Percentiles rank a stretch among this genome's conserved stretches.
phyloP scores from a whole-genome alignment of 2,113 vertebrate genomes.

The Oryzias javanicus region DNA sequence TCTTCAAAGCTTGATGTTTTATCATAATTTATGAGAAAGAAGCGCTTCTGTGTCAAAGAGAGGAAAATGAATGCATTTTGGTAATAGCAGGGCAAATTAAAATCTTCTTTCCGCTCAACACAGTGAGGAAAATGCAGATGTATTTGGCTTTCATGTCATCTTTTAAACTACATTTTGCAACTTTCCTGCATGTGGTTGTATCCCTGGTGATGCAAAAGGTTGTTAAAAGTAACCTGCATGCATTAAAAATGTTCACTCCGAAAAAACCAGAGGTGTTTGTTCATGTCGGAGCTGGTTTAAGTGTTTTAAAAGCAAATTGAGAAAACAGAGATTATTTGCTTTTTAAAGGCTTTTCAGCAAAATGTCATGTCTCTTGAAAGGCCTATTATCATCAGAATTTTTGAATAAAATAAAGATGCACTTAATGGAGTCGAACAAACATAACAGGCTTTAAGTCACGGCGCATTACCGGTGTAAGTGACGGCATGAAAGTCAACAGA shows the following conservation, averaged over 20 bases:
- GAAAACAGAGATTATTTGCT: neutral
- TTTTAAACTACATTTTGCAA: neutral
- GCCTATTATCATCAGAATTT: slow-evolving; percentile 1
- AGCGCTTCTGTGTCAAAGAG: neutral
- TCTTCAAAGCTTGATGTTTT: slow-evolving; percentile 18
- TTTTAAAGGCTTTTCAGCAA: slow-evolving; percentile 7
- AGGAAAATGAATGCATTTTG: slow-evolving; percentile 3
- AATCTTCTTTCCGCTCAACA: slow-evolving; percentile 1
- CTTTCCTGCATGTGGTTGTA: neutral
- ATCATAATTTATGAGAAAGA: neutral
- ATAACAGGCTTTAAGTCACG: too few relatives aligned
- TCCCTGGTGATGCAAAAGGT: neutral
- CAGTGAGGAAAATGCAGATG: neutral
- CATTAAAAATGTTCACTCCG: slow-evolving; percentile 17
- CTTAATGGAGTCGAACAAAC: slow-evolving; percentile 3
- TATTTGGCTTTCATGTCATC: slow-evolving; percentile 14
- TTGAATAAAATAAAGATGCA: slow-evolving; percentile 5
- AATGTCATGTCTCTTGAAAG: slow-evolving; percentile 18
- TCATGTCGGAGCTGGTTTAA: neutral
- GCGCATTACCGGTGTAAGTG: too few relatives aligned
- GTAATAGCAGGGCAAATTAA: neutral
- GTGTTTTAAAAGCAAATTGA: slow-evolving; percentile 8
- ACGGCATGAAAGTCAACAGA: too few relatives aligned
- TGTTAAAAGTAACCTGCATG: slow-evolving; percentile 7
- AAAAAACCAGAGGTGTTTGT: neutral